These are phyloP conservation scores for Nomada ferruginata DNA, from an alignment of 2,888 invertebrate species.

Conservation along the genomic window DNA sequence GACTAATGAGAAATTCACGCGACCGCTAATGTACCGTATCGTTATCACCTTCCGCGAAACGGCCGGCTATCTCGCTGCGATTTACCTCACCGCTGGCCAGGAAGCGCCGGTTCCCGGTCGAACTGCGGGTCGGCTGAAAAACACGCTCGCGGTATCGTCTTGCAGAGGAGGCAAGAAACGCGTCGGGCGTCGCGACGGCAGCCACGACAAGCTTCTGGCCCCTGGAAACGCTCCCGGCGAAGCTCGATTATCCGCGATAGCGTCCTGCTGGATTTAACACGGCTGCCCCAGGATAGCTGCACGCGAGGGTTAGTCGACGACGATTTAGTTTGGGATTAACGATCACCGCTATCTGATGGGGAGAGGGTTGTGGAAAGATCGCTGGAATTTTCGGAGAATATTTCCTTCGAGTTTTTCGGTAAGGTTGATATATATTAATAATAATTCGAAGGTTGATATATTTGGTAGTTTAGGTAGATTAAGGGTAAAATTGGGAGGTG, in stretches of 20 bases:
- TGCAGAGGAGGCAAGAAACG: constrained; percentile 37
- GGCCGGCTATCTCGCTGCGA: constrained; percentile 59
- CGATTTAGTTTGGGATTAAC: not conserved
- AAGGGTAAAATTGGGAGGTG: too few relatives aligned
- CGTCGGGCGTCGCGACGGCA: constrained; percentile 13
- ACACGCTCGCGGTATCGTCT: constrained; percentile 59
- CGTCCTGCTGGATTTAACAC: constrained; percentile 42
- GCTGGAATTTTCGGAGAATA: too few relatives aligned
- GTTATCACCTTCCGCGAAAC: constrained; percentile 70
- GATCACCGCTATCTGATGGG: too few relatives aligned
- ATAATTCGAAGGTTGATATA: too few relatives aligned
- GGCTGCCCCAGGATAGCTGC: constrained; percentile 39
- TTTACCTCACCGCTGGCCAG: constrained; percentile 55
- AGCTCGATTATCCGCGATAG: constrained; percentile 57
- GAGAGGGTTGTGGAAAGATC: too few relatives aligned
- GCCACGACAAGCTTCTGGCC: constrained; percentile 28
- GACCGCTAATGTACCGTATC: constrained; percentile 72
- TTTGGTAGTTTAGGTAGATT: too few relatives aligned
- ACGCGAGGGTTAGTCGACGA: constrained; percentile 26
- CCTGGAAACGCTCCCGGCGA: constrained; percentile 6
- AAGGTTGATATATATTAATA: too few relatives aligned
- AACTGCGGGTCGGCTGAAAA: constrained; percentile 53
- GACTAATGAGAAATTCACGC: constrained; percentile 75
- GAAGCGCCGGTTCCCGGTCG: constrained; percentile 46
- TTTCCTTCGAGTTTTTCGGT: too few relatives aligned